Base-by-base conservation (phyloP, 2,797 vertebrate genomes). In the Oceanodroma leucorhoa region DNA sequence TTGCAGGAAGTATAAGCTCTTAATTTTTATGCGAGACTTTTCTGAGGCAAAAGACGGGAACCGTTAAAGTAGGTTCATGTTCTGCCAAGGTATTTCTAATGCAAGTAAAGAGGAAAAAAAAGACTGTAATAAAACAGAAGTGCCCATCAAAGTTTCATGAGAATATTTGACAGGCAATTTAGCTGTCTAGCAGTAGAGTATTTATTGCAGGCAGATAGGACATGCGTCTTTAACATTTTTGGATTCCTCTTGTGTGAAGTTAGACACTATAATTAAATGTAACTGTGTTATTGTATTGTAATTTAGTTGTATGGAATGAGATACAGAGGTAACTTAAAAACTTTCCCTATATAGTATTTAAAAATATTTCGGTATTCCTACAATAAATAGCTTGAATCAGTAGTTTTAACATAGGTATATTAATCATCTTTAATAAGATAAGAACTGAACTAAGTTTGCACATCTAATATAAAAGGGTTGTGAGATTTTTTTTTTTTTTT, bases 91-190 rank as follows among this genome's bases (percentile, higher is more conserved):
- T 75, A 96, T 95, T 95, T 77, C 38, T 77, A 89, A 81, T 26
- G 26, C 34, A 95, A 62, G 73, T 70, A 38, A 95, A 93, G 92
- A 70, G 10, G 36, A 36, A 30, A 64, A 82, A 87, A 62, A 84
- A 81, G 10, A 41, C 11, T 80, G 20, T 90, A n/a, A 78, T 93
- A 95, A 93, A 96, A 79, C 79, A 92, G 53, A 86, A 95, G 51
- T 89, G 85, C 84, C 76, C 55, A 96, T 97, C 95, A 97, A 93
- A 92, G 11, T 81, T 96, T 96, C 83, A 86, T 38, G 54, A 88
- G 64, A 92, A 50, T 91, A 91, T 87, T 54, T 96, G 94, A 93
- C 71, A 95, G 76, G 69, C 88, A 97, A 95, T 97, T 97, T 97
- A 97, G 71, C 92, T 97, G 92, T 97, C 95, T 96, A 91, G 69